A percentile compares a stretch with the other conserved stretches of the same genome.
Evolutionary conservation across 2,797 vertebrate species (phyloP).

Genomic region (Pseudopleuronectes americanus): DNA sequence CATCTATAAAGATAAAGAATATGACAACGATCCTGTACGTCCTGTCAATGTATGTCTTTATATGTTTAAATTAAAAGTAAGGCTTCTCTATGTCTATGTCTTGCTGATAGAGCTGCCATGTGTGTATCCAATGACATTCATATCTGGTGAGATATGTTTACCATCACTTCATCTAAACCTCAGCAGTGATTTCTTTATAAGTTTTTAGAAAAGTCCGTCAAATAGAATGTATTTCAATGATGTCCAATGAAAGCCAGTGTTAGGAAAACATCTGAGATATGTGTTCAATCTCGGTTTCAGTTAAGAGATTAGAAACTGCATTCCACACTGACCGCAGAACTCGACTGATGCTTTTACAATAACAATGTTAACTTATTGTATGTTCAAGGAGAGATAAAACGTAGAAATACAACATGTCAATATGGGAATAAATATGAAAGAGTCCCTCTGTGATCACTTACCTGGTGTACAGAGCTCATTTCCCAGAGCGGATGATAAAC

Average conservation of each 20-base stretch:
- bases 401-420: neutral
- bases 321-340: slow-evolving; percentile 15
- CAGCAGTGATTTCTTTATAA: neutral
- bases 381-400: neutral
- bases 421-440: too few relatives aligned
- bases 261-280: slow-evolving; percentile 47
- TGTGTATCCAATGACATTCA: neutral
- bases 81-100: neutral
- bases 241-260: slow-evolving; percentile 8
- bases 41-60: neutral
- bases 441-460: slow-evolving; percentile 58
- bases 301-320: slow-evolving; percentile 38
- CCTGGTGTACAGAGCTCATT: slow-evolving; percentile 82
- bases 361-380: neutral
- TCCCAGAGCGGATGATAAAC: slow-evolving; percentile 64
- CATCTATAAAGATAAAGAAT: slow-evolving; percentile 56
- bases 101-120: neutral
- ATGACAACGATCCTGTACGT: neutral
- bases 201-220: neutral
- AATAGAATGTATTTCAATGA: slow-evolving; percentile 2
- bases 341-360: neutral
- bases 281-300: slow-evolving; percentile 46
- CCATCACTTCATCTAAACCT: neutral
- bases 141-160: slow-evolving; percentile 5
- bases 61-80: neutral